Evolutionary conservation across 2,888 invertebrate genomes (phyloP).

Genomic region (Diachrysia chrysitis): DNA sequence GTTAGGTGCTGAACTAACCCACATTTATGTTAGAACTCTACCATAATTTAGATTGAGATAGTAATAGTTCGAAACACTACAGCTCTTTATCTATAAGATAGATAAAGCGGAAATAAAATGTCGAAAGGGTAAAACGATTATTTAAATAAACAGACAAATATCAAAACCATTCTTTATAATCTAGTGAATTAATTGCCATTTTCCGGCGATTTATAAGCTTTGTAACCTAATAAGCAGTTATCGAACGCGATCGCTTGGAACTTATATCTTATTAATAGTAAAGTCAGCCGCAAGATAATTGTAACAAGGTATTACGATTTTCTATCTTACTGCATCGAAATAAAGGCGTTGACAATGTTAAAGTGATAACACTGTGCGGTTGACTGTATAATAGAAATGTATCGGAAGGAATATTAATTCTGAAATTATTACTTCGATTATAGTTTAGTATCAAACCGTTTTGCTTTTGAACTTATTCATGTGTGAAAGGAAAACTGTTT

Average conservation of each 20-base stretch:
- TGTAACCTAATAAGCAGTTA: conserved; percentile 42
- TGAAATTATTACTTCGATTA: conserved; percentile 42
- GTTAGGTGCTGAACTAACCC: not conserved
- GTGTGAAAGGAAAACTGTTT: conserved; percentile 22
- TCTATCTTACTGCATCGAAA: not conserved
- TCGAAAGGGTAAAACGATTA: not conserved
- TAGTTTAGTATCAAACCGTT: conserved; percentile 36
- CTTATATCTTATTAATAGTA: conserved; percentile 28
- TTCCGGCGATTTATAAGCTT: conserved; percentile 42
- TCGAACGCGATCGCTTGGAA: conserved; percentile 40
- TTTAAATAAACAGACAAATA: conserved; percentile 27
- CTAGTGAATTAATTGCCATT: conserved; percentile 31
- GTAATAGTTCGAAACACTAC: not conserved
- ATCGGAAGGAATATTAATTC: conserved; percentile 41
- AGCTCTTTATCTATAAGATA: not conserved
- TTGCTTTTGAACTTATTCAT: conserved; percentile 24
- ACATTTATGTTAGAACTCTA: not conserved
- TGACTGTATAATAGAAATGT: conserved; percentile 1
- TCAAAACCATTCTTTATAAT: conserved; percentile 27
- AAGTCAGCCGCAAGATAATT: not conserved
- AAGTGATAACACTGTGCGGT: not conserved
- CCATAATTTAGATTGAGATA: too few species aligned
- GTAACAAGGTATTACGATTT: not conserved
- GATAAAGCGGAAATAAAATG: not conserved
- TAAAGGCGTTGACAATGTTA: not conserved